Evolutionary conservation across 2,797 vertebrate species (phyloP).

Genomic region (Arnoldichthys spilopterus): DNA sequence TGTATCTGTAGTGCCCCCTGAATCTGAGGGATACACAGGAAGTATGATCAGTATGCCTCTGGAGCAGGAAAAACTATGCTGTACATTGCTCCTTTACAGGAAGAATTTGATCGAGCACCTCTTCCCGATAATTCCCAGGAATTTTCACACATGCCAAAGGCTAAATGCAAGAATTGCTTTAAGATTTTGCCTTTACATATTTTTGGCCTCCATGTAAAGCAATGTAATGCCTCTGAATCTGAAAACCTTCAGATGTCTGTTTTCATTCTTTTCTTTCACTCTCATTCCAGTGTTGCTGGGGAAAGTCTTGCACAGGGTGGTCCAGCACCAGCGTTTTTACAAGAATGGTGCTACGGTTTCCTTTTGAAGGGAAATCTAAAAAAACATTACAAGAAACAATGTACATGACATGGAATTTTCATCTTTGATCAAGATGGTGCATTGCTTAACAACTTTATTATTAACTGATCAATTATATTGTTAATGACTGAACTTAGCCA

Average conservation of each 20-base stretch:
- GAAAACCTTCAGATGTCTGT: not conserved
- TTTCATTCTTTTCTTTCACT: too few species aligned
- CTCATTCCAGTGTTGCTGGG: too few species aligned
- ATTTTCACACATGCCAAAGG: not conserved
- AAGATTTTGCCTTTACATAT: not conserved
- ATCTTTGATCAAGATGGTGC: too few species aligned
- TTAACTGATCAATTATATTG: too few species aligned
- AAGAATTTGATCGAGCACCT: constrained; percentile 8
- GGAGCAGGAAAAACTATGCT: not conserved
- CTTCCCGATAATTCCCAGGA: not conserved
- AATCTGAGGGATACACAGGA: not conserved
- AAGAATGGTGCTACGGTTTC: too few species aligned
- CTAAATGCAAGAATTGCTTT: not conserved
- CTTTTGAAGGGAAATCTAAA: too few species aligned
- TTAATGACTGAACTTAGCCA: too few species aligned
- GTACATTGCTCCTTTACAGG: constrained; percentile 14
- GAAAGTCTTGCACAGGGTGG: too few species aligned
- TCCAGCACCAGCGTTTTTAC: too few species aligned
- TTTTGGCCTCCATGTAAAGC: not conserved
- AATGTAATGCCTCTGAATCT: not conserved
- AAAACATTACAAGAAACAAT: too few species aligned
- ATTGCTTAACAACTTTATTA: too few species aligned
- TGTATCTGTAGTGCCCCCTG: not conserved
- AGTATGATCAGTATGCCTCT: not conserved
- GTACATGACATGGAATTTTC: too few species aligned